phyloP scores from a whole-genome alignment of 2,888 invertebrate genomes.

The Catotricha subobsoleta region DNA sequence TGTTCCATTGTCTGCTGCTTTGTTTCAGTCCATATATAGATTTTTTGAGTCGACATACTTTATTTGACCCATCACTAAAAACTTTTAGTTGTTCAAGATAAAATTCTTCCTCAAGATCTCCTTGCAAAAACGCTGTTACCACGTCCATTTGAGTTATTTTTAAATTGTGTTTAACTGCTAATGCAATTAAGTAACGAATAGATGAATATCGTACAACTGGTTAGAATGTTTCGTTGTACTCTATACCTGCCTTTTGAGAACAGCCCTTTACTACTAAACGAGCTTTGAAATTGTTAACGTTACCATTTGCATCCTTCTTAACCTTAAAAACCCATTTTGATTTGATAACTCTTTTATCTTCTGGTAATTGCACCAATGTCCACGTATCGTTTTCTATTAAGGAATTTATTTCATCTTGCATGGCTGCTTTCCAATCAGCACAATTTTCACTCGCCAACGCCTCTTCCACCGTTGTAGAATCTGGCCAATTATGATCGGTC shows the following conservation, averaged over 20 bases:
- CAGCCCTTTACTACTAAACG: constrained; percentile 10
- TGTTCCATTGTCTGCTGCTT: constrained; percentile 6
- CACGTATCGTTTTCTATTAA: constrained; percentile 1
- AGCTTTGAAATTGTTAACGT: constrained; percentile 8
- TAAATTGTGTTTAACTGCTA: constrained; percentile 7
- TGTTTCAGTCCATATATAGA: constrained; percentile 12
- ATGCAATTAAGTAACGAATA: constrained; percentile 7
- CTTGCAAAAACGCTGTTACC: constrained; percentile 5
- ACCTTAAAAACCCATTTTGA: constrained; percentile 10
- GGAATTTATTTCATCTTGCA: constrained; percentile 5
- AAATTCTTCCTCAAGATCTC: constrained; percentile 3
- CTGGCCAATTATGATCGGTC: neutral
- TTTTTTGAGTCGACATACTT: constrained; percentile 9
- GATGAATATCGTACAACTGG: constrained; percentile 6
- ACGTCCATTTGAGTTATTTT: constrained; percentile 6
- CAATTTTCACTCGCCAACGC: neutral
- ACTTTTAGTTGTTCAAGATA: constrained; percentile 6
- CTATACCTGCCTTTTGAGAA: constrained; percentile 6
- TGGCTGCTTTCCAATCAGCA: constrained; percentile 3
- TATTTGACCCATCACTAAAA: constrained; percentile 4
- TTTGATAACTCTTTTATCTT: constrained; percentile 1
- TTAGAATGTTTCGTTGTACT: constrained; percentile 7
- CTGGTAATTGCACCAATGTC: neutral
- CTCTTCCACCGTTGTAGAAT: neutral
- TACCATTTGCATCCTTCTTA: constrained; percentile 7